Evolutionary conservation across 2,888 invertebrate species (phyloP).

Genomic region (Himalopsyche anomala): DNA sequence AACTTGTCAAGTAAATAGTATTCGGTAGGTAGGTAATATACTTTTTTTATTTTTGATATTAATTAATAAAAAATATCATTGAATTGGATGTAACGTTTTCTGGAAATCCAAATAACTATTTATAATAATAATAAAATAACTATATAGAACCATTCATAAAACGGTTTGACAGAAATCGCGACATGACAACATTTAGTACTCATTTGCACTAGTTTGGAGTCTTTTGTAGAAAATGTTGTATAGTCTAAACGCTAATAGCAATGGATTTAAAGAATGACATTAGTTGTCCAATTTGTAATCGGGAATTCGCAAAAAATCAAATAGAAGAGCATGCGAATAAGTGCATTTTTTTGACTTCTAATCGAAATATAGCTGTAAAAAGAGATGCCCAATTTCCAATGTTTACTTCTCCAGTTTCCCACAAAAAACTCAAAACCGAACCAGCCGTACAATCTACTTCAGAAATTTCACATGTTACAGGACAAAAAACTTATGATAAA

Average conservation of each 20-base stretch:
- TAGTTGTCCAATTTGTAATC: conserved; percentile 81
- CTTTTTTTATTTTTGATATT: no score
- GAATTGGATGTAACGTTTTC: no score
- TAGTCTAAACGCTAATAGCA: background rate
- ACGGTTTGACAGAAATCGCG: no score
- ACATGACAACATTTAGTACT: no score
- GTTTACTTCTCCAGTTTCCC: conserved; percentile 66
- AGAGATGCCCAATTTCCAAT: conserved; percentile 67
- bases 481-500: background rate
- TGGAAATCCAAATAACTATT: no score
- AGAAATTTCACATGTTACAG: background rate
- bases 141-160: no score
- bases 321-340: conserved; percentile 83
- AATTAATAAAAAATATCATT: no score
- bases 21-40: no score
- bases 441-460: conserved; percentile 63
- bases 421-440: conserved; percentile 69
- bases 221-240: no score
- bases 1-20: no score
- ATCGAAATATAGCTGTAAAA: conserved; percentile 40
- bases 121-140: no score
- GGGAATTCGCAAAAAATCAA: conserved; percentile 73
- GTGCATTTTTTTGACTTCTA: conserved; percentile 82
- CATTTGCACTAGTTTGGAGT: no score
- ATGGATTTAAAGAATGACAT: conserved; percentile 64